Evolutionary conservation across 2,888 invertebrate genomes (phyloP).

Genomic region (Alentia gelatinosa): DNA sequence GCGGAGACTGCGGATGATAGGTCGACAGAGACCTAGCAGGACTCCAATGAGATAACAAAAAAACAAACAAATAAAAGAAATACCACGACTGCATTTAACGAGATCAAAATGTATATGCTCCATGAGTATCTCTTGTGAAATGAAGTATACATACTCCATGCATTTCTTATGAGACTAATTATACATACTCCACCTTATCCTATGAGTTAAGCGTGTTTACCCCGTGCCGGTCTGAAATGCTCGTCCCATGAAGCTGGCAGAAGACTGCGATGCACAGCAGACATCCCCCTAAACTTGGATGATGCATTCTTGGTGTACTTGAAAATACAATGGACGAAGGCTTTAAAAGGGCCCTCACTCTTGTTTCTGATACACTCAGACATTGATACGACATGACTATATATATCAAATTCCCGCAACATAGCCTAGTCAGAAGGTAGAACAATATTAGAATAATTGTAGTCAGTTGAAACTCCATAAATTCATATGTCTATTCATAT

Average conservation of each 20-base stretch:
- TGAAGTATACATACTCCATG: not conserved
- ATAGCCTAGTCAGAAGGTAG: not conserved
- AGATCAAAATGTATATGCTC: too few relatives aligned
- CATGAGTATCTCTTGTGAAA: not conserved
- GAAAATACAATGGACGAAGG: too few relatives aligned
- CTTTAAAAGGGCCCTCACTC: not conserved
- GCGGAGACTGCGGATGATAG: not conserved
- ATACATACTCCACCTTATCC: not conserved
- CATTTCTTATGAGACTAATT: not conserved
- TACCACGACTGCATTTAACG: not conserved
- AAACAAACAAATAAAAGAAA: not conserved
- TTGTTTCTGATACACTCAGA: not conserved
- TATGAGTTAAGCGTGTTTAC: not conserved
- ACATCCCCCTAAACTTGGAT: too few relatives aligned
- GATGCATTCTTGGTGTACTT: too few relatives aligned
- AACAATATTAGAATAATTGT: not conserved
- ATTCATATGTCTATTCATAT: not conserved
- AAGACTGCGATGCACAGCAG: not conserved
- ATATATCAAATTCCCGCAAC: not conserved
- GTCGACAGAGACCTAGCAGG: not conserved
- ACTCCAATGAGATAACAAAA: not conserved
- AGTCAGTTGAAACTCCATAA: not conserved
- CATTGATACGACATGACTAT: not conserved
- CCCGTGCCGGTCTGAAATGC: not conserved
- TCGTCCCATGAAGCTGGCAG: not conserved